Evolutionary conservation across 30 jellyfish, hydroid and myxozoan genomes (phyloP), one percentile per base, ranked within the genome.

Genomic region (Cassiopea xamachana): DNA sequence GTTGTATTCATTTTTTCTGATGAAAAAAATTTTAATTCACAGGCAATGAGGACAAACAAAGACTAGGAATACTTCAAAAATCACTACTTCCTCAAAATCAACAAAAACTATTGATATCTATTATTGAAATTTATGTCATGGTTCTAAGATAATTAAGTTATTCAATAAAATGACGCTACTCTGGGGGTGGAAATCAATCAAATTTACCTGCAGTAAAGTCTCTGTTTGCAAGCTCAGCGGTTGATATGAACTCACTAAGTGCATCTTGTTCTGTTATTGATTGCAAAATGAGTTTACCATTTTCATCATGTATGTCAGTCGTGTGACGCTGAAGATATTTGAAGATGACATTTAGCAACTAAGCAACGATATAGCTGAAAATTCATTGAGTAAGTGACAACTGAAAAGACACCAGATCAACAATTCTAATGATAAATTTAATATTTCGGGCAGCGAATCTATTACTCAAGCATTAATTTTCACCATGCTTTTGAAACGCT

Each of bases 151-250:
- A 27, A 27, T 27, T 27, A 27, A 27, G 39, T 27, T 27, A 27
- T 27, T 27, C 39, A 27, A 27, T 27, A 55, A 55, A 55, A 55
- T 55, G 0, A 55, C 12, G 12, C 12, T 55, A 10, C 10, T 55
- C 12, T 55, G 7, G 12, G 64, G 64, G 10, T 3, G 12, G 10
- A 55, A 55, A 55, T 55, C 64, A 6, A 6, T 55, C 64, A 55
- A 4, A 2, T 64, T 64, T 75, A 94, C 98, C 98, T 64, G 98
- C 98, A 8, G 94, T 87, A 69, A 94, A 94, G 71, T 94, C 98
- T 62, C 90, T 94, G 70, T 96, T 94, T 75, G 98, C 98, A 45
- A 94, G 84, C 62, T 90, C 98, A 1, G 98, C 98, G 4, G 98
- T 94, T 68, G 94, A 83, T 1, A 94, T 79, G 77, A 94, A 94